Evolutionary conservation across 30 jellyfish, hydroid and myxozoan genomes (phyloP).

Genomic region (Pelagia noctiluca): DNA sequence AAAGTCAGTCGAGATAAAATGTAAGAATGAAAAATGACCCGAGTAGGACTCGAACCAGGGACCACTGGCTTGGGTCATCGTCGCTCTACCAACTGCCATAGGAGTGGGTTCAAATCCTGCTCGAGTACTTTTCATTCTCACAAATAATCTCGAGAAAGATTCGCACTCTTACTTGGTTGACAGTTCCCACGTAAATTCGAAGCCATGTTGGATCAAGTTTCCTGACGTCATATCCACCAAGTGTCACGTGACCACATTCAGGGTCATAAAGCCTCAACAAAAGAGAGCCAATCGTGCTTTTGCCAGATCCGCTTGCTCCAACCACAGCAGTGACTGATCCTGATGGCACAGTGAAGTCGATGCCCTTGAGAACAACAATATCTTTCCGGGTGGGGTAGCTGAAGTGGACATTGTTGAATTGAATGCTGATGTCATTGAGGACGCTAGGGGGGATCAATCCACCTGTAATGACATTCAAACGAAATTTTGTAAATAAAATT

Average conservation of each 20-base stretch:
- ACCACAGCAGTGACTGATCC: slow-evolving; percentile 91
- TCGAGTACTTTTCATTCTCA: neutral
- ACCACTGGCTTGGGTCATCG: no score
- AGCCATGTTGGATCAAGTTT: slow-evolving; percentile 90
- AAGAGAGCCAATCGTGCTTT: slow-evolving; percentile 95
- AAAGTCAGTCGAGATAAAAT: no score
- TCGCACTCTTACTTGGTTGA: slow-evolving; percentile 78
- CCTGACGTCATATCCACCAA: slow-evolving; percentile 81
- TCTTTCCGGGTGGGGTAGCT: slow-evolving; percentile 80
- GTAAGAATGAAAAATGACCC: no score
- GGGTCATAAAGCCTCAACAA: slow-evolving; percentile 90
- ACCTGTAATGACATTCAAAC: slow-evolving; percentile 79
- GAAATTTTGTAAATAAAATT: no score
- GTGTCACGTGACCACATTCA: slow-evolving; percentile 70
- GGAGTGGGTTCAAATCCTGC: neutral
- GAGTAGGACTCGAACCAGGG: no score
- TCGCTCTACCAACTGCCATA: no score
- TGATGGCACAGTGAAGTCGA: slow-evolving; percentile 76
- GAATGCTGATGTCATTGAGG: slow-evolving; percentile 62
- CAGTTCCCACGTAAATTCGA: slow-evolving; percentile 90
- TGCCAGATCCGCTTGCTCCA: slow-evolving; percentile 99
- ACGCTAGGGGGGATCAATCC: slow-evolving; percentile 70
- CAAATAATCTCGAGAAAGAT: neutral
- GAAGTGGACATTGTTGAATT: slow-evolving; percentile 76
- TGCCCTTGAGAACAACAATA: slow-evolving; percentile 62